Percentiles rank a stretch among this genome's conserved stretches.
Conservation (phyloP, 2,797 vertebrate species). For the Synanceia verrucosa region DNA sequence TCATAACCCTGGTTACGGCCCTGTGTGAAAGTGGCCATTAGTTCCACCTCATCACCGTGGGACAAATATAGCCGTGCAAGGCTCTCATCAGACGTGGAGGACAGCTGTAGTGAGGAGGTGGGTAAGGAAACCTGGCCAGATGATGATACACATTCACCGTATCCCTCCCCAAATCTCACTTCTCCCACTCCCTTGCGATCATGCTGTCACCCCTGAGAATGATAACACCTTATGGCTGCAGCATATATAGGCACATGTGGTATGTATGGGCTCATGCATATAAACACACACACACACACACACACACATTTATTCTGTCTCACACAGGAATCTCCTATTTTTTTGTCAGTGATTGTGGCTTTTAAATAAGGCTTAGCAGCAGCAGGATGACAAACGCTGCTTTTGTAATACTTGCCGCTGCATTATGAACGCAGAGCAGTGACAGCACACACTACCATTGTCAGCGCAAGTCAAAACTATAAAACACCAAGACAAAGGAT, state of each 20-base stretch:
- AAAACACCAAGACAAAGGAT: constrained; percentile 53
- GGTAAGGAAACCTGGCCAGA: constrained; percentile 75
- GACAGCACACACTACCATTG: constrained; percentile 24
- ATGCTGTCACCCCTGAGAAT: constrained; percentile 53
- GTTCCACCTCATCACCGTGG: constrained; percentile 83
- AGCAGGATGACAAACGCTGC: constrained; percentile 46
- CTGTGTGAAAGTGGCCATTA: constrained; percentile 80
- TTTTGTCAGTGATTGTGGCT: constrained; percentile 32
- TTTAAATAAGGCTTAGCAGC: constrained; percentile 54
- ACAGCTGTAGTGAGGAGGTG: constrained; percentile 78
- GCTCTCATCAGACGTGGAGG: constrained; percentile 74
- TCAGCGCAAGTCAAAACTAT: constrained; percentile 50
- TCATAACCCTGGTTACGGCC: too few relatives aligned
- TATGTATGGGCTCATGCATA: constrained; percentile 18
- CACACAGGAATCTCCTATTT: constrained; percentile 8
- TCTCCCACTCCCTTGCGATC: constrained; percentile 51
- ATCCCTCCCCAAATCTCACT: constrained; percentile 54
- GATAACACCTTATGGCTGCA: constrained; percentile 51
- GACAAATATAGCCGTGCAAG: constrained; percentile 77
- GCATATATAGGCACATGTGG: constrained; percentile 32
- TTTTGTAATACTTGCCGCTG: constrained; percentile 57
- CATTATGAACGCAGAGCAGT: constrained; percentile 54
- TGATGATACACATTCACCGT: constrained; percentile 72
- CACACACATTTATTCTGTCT: constrained; percentile 22
- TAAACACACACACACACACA: constrained; percentile 29